Evolutionary conservation across 2,113 vertebrate species (phyloP).

Genomic region (pig (Sus scrofa)): DNA sequence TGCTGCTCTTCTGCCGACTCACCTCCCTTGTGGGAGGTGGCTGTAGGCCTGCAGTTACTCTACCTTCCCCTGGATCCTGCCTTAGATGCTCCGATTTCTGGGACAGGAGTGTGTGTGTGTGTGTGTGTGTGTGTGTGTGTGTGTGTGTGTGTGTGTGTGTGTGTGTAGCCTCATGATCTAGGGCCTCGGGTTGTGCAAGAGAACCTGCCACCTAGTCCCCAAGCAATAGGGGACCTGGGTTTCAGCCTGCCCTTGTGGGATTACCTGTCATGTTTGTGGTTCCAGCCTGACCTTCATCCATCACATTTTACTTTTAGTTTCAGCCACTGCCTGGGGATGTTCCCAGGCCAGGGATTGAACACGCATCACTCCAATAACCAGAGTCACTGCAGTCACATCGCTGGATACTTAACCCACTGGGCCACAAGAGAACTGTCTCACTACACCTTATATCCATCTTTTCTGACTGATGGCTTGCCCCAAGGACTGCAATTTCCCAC

Average conservation of each 20-base stretch:
- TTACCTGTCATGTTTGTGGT: background rate
- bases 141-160: too few relatives aligned
- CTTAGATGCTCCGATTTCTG: background rate
- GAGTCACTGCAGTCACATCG: too few relatives aligned
- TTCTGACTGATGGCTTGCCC: background rate
- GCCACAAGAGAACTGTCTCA: too few relatives aligned
- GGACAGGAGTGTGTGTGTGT: background rate
- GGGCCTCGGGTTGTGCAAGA: background rate
- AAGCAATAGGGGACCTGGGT: background rate
- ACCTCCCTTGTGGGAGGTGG: background rate
- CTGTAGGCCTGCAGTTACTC: rapidly evolving
- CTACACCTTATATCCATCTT: background rate
- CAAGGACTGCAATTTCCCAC: background rate
- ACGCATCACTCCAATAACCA: too few relatives aligned
- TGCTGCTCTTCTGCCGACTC: background rate
- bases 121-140: too few relatives aligned
- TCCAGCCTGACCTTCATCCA: background rate
- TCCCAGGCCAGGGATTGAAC: too few relatives aligned
- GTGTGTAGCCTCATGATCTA: background rate
- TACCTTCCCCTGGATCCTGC: background rate
- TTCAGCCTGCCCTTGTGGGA: background rate
- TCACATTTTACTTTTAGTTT: too few relatives aligned
- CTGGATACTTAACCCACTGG: too few relatives aligned
- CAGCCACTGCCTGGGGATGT: too few relatives aligned
- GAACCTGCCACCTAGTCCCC: background rate